Evolutionary conservation across 2,888 invertebrate species (phyloP).

Genomic region (Lochmaea capreae): DNA sequence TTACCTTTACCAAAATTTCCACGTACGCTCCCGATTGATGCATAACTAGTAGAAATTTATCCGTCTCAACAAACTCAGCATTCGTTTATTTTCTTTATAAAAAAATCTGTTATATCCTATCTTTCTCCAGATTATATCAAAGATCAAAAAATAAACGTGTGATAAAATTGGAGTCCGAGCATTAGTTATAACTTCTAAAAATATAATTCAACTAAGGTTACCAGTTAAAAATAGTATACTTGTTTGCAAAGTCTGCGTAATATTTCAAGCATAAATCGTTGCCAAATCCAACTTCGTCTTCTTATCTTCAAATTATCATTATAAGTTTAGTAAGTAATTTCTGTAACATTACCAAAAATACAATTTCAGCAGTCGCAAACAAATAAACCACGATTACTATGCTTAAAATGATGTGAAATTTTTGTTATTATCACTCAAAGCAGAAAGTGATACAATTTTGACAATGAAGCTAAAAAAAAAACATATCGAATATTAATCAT

Average conservation of each 20-base stretch:
- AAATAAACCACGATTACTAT: neutral
- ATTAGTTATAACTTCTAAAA: conserved; percentile 7
- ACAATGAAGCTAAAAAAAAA: neutral
- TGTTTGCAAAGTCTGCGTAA: conserved; percentile 6
- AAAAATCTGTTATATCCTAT: neutral
- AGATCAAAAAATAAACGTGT: conserved; percentile 1
- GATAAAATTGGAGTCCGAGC: conserved; percentile 1
- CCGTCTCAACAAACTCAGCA: neutral
- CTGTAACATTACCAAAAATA: neutral
- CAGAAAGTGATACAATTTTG: neutral
- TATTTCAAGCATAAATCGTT: neutral
- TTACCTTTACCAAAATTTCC: too few species aligned
- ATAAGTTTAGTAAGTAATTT: neutral
- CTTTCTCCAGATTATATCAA: neutral
- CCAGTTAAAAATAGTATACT: neutral
- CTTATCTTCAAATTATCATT: neutral
- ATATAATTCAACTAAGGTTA: conserved; percentile 7
- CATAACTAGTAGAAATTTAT: neutral
- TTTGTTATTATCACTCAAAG: neutral
- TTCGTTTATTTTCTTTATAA: neutral
- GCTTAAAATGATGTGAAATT: neutral
- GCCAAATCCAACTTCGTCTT: neutral
- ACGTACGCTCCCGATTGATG: too few species aligned
- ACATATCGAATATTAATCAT: neutral
- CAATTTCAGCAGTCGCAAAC: neutral